phyloP scores from a whole-genome alignment of 2,797 vertebrate genomes.

The Rhynchonycteris naso region DNA sequence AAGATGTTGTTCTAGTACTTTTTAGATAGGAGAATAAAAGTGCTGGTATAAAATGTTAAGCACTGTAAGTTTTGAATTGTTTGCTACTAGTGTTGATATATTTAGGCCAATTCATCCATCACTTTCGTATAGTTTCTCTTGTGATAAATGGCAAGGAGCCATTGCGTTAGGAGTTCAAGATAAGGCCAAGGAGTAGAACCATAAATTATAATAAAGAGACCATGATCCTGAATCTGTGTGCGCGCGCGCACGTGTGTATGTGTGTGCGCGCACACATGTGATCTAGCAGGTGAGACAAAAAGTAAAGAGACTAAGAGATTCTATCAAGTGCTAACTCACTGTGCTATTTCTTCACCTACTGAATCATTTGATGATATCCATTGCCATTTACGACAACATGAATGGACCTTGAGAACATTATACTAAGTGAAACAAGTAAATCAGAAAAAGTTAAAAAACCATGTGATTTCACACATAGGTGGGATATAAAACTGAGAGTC shows the following conservation, averaged over 20 bases:
- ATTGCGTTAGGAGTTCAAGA: constrained; percentile 23
- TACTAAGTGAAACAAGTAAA: too few species aligned
- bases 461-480: too few species aligned
- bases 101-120: neutral
- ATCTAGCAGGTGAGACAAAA: neutral
- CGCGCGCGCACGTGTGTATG: too few species aligned
- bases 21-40: constrained; percentile 18
- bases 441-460: too few species aligned
- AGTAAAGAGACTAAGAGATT: constrained; percentile 5
- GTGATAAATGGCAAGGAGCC: neutral
- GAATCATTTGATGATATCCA: neutral
- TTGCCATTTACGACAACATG: too few species aligned
- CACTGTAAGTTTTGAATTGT: constrained; percentile 23
- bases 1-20: neutral
- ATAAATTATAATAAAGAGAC: constrained; percentile 43
- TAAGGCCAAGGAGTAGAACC: neutral
- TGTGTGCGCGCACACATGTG: too few species aligned
- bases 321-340: neutral
- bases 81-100: constrained; percentile 48
- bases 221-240: neutral
- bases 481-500: too few species aligned
- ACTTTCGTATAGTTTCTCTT: neutral
- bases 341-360: neutral
- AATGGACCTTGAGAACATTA: too few species aligned
- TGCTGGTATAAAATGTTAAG: constrained; percentile 9